Evolutionary conservation across 2,888 invertebrate genomes (phyloP).

Genomic region (Glyphotaelius pellucidus): DNA sequence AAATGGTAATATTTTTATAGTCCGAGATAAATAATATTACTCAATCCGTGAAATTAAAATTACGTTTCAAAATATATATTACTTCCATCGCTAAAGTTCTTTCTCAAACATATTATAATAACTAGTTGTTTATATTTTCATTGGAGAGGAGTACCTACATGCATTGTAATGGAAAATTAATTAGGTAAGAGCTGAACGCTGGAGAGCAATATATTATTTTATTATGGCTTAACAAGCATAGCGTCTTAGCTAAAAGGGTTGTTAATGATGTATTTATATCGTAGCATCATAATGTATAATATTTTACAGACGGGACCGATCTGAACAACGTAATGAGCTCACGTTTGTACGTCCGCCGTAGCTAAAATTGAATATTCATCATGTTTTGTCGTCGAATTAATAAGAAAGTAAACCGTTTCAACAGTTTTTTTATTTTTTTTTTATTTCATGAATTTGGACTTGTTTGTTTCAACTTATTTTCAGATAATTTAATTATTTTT

Average conservation of each 20-base stretch:
- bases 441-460: background rate
- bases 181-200: background rate
- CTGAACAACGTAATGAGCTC: background rate
- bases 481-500: background rate
- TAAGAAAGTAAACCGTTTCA: background rate
- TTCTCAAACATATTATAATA: background rate
- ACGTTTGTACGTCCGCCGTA: background rate
- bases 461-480: background rate
- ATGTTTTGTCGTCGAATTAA: background rate
- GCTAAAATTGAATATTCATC: background rate
- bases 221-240: background rate
- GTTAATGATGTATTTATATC: background rate
- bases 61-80: too few relatives aligned
- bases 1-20: too few relatives aligned
- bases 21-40: too few relatives aligned
- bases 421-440: background rate
- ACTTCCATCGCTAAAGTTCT: background rate
- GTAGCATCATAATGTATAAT: background rate
- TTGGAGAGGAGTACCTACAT: background rate
- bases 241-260: background rate
- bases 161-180: background rate
- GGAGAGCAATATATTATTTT: background rate
- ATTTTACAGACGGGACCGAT: background rate
- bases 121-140: background rate
- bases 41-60: too few relatives aligned